phyloP scores from a whole-genome alignment of 2,888 invertebrate species.

The Eulithis testata region DNA sequence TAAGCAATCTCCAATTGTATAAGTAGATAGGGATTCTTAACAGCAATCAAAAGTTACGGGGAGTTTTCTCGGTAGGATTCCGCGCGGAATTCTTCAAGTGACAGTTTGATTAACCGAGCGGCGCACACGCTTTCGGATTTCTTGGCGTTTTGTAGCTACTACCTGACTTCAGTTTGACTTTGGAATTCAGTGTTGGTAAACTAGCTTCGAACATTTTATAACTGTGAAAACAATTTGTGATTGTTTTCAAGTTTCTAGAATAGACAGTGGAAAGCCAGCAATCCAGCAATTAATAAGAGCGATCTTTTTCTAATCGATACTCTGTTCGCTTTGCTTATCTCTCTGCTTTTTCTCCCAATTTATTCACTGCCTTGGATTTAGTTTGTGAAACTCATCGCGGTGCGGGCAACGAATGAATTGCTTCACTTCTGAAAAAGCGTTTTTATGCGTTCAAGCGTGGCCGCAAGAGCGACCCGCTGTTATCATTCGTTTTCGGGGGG shows the following conservation, averaged over 20 bases:
- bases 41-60: constrained; percentile 81
- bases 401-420: constrained; percentile 71
- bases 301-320: constrained; percentile 63
- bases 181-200: constrained; percentile 53
- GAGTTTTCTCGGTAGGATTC: constrained; percentile 81
- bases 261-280: constrained; percentile 19
- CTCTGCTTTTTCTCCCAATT: constrained; percentile 64
- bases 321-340: constrained; percentile 64
- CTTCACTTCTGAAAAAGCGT: constrained; percentile 64
- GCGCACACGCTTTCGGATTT: constrained; percentile 80
- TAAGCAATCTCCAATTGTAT: constrained; percentile 75
- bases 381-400: constrained; percentile 60
- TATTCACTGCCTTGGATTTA: constrained; percentile 55
- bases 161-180: constrained; percentile 67
- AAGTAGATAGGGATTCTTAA: constrained; percentile 74
- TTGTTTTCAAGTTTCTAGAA: constrained; percentile 1
- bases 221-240: constrained; percentile 16
- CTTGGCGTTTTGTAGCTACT: constrained; percentile 72
- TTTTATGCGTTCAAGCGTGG: constrained; percentile 61
- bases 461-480: constrained; percentile 67
- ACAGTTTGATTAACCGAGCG: constrained; percentile 84
- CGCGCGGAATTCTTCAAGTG: constrained; percentile 83
- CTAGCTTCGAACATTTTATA: constrained; percentile 33
- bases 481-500: constrained; percentile 80
- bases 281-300: constrained; percentile 55